Percentiles rank a stretch among this genome's conserved stretches.
These are phyloP conservation scores for Rhorus exstirpatorius DNA, from an alignment of 2,888 invertebrate species.

Conservation along the genomic window DNA sequence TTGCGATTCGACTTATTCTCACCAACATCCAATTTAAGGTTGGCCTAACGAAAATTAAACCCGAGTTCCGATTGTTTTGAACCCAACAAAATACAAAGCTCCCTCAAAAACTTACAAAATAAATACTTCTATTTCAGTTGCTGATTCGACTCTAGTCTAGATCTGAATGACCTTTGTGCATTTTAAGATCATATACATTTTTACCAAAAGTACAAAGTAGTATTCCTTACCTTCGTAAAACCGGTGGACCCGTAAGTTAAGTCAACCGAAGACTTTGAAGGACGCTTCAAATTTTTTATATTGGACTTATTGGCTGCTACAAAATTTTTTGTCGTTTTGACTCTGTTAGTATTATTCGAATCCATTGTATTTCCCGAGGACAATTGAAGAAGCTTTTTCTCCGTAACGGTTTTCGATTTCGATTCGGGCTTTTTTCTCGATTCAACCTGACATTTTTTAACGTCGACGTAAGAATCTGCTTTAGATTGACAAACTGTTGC, in stretches of 20 bases:
- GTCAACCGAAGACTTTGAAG: slow-evolving; percentile 57
- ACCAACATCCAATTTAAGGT: no score
- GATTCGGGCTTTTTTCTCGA: not conserved
- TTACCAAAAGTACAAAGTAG: no score
- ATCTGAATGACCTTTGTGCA: not conserved
- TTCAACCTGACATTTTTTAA: slow-evolving; percentile 5
- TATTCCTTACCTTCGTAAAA: slow-evolving; percentile 44
- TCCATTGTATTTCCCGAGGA: slow-evolving; percentile 49
- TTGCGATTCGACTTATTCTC: no score
- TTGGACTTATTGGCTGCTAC: slow-evolving; percentile 71
- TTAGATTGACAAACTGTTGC: not conserved
- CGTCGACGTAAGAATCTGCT: not conserved
- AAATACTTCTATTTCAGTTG: no score
- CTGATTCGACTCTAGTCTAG: not conserved
- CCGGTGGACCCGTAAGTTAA: not conserved
- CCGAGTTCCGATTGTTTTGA: no score
- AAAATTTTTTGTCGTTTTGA: slow-evolving; percentile 68
- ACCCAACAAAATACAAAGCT: no score
- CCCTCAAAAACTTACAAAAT: no score
- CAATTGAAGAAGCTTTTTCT: slow-evolving; percentile 48
- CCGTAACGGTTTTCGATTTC: slow-evolving; percentile 8
- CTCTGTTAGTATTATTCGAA: slow-evolving; percentile 11
- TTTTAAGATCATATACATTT: no score
- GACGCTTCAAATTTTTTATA: slow-evolving; percentile 67
- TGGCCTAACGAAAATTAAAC: no score